Conservation (phyloP, 2,888 invertebrate species). For the Diaperis boleti region DNA sequence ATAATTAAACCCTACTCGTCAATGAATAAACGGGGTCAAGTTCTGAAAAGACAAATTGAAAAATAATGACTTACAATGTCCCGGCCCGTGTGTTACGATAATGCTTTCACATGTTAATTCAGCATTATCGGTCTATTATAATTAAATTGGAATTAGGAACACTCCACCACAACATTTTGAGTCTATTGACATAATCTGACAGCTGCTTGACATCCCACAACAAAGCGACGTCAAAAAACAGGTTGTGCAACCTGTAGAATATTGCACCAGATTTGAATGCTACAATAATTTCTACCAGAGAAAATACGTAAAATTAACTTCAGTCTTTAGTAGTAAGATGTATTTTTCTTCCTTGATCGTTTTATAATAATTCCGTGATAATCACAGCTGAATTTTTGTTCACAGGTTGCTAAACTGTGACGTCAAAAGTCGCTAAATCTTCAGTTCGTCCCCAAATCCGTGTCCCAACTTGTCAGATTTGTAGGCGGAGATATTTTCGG, state of each 20-base stretch:
- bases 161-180: constrained; percentile 28
- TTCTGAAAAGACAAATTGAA: not conserved
- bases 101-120: constrained; percentile 20
- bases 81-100: not conserved
- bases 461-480: constrained; percentile 15
- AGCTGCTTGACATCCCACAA: constrained; percentile 13
- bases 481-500: constrained; percentile 45
- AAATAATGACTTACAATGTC: constrained; percentile 11
- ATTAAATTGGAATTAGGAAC: constrained; percentile 30
- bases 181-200: constrained; percentile 13
- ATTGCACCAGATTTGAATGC: constrained; percentile 1
- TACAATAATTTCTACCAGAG: too few species aligned
- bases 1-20: constrained; percentile 1
- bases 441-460: not conserved
- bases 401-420: not conserved
- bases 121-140: constrained; percentile 35
- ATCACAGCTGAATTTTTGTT: not conserved
- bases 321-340: too few species aligned
- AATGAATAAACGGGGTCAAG: not conserved
- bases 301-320: too few species aligned
- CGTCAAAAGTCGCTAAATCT: not conserved
- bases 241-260: constrained; percentile 7
- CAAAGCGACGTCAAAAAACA: constrained; percentile 14
- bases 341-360: too few species aligned
- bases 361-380: not conserved